These are phyloP conservation scores for Oceanodroma tethys DNA, from an alignment of 2,113 vertebrate genomes.

Conservation along the genomic window DNA sequence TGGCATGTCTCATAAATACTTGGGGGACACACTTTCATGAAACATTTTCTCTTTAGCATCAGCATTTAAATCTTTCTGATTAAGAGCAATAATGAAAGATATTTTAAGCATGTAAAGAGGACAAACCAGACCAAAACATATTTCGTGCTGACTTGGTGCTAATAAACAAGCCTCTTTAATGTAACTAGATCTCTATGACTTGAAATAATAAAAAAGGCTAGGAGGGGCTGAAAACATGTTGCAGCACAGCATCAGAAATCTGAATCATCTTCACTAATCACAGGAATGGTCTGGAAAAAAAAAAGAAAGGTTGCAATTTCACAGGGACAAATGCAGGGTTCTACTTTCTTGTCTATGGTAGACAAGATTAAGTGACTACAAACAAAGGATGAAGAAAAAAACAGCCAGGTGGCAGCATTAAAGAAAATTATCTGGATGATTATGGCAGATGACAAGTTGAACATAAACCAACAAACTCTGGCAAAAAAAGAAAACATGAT, in stretches of 20 bases:
- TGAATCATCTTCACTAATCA: neutral
- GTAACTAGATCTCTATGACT: neutral
- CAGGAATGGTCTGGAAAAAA: neutral
- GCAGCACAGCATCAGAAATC: neutral
- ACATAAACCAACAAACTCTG: neutral
- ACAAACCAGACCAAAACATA: neutral
- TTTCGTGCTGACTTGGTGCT: neutral
- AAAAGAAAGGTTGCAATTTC: neutral
- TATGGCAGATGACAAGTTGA: neutral
- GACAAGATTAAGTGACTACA: neutral
- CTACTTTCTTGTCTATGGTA: too few species aligned
- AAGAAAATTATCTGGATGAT: neutral
- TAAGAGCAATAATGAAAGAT: neutral
- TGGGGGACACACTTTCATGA: fast-evolving
- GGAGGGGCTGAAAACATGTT: neutral
- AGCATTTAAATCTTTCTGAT: neutral
- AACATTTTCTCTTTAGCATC: neutral
- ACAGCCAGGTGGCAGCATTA: neutral
- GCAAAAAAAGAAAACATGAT: neutral
- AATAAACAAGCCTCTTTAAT: neutral
- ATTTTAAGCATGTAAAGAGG: neutral
- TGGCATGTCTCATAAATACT: neutral
- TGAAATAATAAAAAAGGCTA: neutral
- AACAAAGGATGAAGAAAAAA: neutral
- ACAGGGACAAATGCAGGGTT: neutral